These are phyloP conservation scores for Ctenoplectra terminalis DNA, from an alignment of 1,140 invertebrate species.

Conservation along the genomic window DNA sequence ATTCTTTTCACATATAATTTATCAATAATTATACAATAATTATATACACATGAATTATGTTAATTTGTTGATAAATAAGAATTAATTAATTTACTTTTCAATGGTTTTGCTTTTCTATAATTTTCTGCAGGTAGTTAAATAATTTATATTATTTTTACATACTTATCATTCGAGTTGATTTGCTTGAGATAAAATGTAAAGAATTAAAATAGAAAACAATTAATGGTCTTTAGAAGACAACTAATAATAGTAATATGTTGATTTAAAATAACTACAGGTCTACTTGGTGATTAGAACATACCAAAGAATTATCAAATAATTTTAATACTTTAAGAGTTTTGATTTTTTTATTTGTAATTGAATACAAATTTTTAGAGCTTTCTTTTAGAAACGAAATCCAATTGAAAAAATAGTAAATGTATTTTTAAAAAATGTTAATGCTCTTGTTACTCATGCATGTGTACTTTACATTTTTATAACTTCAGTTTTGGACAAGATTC, in stretches of 20 bases:
- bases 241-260: neutral
- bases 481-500: neutral
- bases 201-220: too few species aligned
- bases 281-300: too few species aligned
- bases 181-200: neutral
- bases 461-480: neutral
- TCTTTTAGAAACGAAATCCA: too few species aligned
- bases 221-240: neutral
- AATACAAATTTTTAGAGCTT: neutral
- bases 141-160: neutral
- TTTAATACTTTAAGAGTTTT: neutral
- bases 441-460: neutral
- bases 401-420: neutral
- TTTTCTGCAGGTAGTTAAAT: neutral
- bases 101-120: neutral
- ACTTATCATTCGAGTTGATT: neutral
- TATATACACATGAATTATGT: neutral
- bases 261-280: neutral
- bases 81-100: neutral
- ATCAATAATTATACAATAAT: too few species aligned
- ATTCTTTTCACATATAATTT: neutral
- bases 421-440: neutral
- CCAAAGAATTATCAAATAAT: neutral
- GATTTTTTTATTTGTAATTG: neutral
- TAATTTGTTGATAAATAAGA: neutral